phyloP scores from a whole-genome alignment of 2,888 invertebrate species.

The Lasioglossum zephyrum region DNA sequence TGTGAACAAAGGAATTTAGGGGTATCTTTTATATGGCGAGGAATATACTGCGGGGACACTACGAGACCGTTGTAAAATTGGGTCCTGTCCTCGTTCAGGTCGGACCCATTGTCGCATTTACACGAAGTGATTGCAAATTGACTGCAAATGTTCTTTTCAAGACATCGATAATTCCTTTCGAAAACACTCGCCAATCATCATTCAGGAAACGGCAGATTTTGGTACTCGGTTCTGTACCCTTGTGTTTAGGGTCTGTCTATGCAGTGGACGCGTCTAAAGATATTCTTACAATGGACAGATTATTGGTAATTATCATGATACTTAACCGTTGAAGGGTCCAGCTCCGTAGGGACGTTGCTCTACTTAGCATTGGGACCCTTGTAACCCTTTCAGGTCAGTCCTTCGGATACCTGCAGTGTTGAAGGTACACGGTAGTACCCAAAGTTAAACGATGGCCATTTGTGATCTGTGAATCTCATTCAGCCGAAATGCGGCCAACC shows the following conservation, averaged over 20 bases:
- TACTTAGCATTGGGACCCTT: conserved; percentile 65
- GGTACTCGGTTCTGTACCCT: conserved; percentile 1
- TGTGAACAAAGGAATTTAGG: conserved; percentile 63
- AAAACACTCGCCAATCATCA: neutral
- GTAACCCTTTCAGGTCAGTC: conserved; percentile 71
- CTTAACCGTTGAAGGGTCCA: conserved; percentile 71
- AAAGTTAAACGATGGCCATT: conserved; percentile 33
- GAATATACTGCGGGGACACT: conserved; percentile 38
- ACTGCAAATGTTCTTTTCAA: neutral
- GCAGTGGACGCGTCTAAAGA: conserved; percentile 11
- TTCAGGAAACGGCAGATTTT: neutral
- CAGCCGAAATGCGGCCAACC: neutral
- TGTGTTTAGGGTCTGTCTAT: neutral
- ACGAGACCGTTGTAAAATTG: conserved; percentile 36
- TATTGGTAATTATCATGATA: conserved; percentile 77
- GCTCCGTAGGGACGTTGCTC: conserved; percentile 69
- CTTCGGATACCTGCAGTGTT: conserved; percentile 37
- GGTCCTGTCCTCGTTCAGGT: conserved; percentile 18
- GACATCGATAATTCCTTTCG: neutral
- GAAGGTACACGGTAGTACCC: neutral
- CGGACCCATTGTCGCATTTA: neutral
- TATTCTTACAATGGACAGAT: conserved; percentile 70
- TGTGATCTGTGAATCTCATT: neutral
- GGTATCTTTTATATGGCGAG: conserved; percentile 41
- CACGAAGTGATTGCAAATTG: neutral